These are phyloP conservation scores for Melieria omissa DNA, from an alignment of 2,888 invertebrate species.

Conservation along the genomic window DNA sequence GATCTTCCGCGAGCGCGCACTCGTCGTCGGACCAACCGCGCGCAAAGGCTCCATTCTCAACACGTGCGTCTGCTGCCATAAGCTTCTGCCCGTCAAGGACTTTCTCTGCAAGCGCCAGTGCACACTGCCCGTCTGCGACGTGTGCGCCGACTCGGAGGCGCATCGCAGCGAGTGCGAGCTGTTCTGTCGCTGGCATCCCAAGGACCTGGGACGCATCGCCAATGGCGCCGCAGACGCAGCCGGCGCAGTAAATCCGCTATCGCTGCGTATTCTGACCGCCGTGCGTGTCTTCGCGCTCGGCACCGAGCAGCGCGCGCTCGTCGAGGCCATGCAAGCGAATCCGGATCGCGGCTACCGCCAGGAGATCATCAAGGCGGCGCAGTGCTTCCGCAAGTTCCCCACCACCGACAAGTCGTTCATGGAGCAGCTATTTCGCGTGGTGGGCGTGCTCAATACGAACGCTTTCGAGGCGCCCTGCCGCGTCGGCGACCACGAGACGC, in stretches of 20 bases:
- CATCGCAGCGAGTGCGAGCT: slow-evolving; percentile 76
- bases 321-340: slow-evolving; percentile 65
- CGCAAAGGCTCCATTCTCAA: slow-evolving; percentile 69
- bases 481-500: slow-evolving; percentile 60
- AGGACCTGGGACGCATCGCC: slow-evolving; percentile 54
- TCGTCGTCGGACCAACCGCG: slow-evolving; percentile 77
- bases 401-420: slow-evolving; percentile 59
- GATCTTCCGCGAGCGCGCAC: slow-evolving; percentile 77
- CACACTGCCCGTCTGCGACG: slow-evolving; percentile 75
- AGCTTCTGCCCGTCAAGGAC: slow-evolving; percentile 63
- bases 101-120: slow-evolving; percentile 73
- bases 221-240: slow-evolving; percentile 6
- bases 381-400: slow-evolving; percentile 64
- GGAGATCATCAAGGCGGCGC: slow-evolving; percentile 62
- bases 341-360: slow-evolving; percentile 60
- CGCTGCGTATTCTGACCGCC: slow-evolving; percentile 61
- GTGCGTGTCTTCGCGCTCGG: slow-evolving; percentile 61
- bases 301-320: slow-evolving; percentile 58
- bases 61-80: slow-evolving; percentile 76
- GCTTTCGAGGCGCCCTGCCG: slow-evolving; percentile 65
- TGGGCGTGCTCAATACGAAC: slow-evolving; percentile 66
- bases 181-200: slow-evolving; percentile 71
- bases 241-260: slow-evolving; percentile 54
- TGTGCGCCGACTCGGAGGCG: slow-evolving; percentile 71
- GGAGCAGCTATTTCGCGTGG: slow-evolving; percentile 60